Percentiles rank a stretch among this genome's conserved stretches.
Conservation (phyloP, 1,140 invertebrate genomes). For the Gonatopus flavifemur region DNA sequence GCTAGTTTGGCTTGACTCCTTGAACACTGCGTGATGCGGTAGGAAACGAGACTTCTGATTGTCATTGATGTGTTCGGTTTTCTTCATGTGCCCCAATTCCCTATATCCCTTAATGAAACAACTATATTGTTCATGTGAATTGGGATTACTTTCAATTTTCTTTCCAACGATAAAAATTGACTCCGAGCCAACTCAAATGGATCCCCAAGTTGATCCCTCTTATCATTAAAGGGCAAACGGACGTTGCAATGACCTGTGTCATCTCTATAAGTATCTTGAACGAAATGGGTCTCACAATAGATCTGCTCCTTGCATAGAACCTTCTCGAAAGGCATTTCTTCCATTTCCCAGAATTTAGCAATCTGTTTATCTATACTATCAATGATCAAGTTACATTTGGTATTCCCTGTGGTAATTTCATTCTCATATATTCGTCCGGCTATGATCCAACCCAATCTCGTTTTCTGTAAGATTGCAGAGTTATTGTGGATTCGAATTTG, state of each 20-base stretch:
- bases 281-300: background rate
- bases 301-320: background rate
- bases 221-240: no score
- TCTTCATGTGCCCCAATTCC: background rate
- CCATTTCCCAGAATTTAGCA: conserved; percentile 19
- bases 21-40: conserved; percentile 3
- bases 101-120: background rate
- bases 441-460: conserved; percentile 38
- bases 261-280: background rate
- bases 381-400: background rate
- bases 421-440: conserved; percentile 7
- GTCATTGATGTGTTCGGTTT: background rate
- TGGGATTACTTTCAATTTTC: background rate
- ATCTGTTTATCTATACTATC: background rate
- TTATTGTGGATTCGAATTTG: conserved; percentile 3
- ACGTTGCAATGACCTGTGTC: background rate
- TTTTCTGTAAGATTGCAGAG: conserved; percentile 31
- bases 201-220: background rate
- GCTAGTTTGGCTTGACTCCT: background rate
- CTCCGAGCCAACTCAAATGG: background rate
- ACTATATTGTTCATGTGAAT: background rate
- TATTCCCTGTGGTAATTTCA: background rate
- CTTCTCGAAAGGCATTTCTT: background rate
- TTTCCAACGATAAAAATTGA: background rate
- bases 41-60: background rate